phyloP scores from a whole-genome alignment of 2,888 invertebrate genomes.

The Leptinotarsa juncta region DNA sequence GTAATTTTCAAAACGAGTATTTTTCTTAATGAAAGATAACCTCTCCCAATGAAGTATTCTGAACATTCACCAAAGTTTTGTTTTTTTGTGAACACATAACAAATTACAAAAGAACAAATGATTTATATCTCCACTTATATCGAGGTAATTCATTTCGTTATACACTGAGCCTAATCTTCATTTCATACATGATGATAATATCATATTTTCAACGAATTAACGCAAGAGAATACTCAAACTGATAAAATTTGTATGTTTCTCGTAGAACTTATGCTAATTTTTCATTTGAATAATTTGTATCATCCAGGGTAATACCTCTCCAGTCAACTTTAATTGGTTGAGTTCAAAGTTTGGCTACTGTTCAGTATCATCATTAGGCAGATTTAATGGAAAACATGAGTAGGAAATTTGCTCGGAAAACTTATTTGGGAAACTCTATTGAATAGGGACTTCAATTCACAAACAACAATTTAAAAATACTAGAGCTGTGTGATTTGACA shows the following conservation, averaged over 20 bases:
- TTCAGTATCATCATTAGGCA: background rate
- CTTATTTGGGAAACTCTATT: background rate
- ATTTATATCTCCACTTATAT: too few relatives aligned
- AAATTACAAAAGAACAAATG: too few relatives aligned
- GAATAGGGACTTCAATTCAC: too few relatives aligned
- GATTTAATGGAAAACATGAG: background rate
- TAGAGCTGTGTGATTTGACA: too few relatives aligned
- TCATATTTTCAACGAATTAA: background rate
- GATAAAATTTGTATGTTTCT: background rate
- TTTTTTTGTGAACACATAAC: too few relatives aligned
- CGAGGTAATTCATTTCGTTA: too few relatives aligned
- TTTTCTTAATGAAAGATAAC: too few relatives aligned
- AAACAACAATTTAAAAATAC: too few relatives aligned
- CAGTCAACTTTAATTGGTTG: background rate
- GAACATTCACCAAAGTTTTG: too few relatives aligned
- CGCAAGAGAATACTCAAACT: background rate
- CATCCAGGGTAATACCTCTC: background rate
- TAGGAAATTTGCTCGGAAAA: background rate
- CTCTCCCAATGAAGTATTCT: too few relatives aligned
- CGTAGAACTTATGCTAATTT: slow-evolving; percentile 4
- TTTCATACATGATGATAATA: background rate
- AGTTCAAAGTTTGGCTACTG: background rate
- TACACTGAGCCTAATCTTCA: too few relatives aligned
- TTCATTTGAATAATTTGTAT: background rate
- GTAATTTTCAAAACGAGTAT: too few relatives aligned